phyloP scores from a whole-genome alignment of 1,140 invertebrate genomes.

The Helicoverpa armigera region DNA sequence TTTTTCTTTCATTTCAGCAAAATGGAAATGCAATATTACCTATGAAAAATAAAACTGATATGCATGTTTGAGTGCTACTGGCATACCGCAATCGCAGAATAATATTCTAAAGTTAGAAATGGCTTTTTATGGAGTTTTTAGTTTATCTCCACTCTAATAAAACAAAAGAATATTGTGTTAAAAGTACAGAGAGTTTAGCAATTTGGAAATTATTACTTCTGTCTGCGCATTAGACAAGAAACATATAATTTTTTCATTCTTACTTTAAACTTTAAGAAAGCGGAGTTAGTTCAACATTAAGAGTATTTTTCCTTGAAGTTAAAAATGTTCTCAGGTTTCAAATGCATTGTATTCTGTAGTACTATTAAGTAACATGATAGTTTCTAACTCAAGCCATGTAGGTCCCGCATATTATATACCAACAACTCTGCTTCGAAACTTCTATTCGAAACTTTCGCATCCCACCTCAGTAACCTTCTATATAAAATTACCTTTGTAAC shows the following conservation, averaged over 20 bases:
- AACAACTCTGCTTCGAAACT: neutral
- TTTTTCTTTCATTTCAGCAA: constrained; percentile 11
- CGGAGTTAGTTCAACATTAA: neutral
- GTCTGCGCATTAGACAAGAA: neutral
- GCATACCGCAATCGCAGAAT: neutral
- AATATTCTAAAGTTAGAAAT: neutral
- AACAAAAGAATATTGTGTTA: neutral
- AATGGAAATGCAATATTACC: neutral
- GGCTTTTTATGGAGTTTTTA: neutral
- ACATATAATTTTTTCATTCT: neutral
- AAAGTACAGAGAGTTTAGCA: neutral
- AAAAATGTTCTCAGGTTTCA: neutral
- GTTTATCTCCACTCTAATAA: neutral
- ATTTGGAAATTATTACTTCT: neutral
- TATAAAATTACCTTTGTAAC: constrained; percentile 3
- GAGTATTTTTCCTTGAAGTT: neutral
- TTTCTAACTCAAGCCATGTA: neutral
- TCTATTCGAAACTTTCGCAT: neutral
- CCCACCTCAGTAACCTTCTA: neutral
- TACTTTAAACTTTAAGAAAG: neutral
- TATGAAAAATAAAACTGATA: neutral
- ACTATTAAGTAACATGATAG: neutral
- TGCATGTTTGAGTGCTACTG: neutral
- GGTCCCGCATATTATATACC: neutral
- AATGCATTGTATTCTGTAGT: neutral